phyloP scores from a whole-genome alignment of 2,797 vertebrate species.

The Acrossocheilus wenchowensis region DNA sequence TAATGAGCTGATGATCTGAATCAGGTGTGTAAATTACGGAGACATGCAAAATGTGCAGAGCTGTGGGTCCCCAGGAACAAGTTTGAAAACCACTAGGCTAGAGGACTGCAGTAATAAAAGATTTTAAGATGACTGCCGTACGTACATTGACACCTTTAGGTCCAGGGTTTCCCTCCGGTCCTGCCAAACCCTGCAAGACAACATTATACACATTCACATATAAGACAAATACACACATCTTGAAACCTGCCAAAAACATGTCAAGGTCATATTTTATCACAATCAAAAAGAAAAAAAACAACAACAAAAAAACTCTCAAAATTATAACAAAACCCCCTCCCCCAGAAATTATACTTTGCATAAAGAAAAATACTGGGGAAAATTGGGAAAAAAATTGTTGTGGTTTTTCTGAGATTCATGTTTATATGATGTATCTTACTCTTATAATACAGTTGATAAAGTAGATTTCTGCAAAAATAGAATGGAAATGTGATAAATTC shows the following conservation, averaged over 20 bases:
- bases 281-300: not conserved
- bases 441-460: no score
- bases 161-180: constrained; percentile 92
- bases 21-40: no score
- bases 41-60: no score
- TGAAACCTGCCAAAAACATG: not conserved
- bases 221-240: not conserved
- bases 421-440: not conserved
- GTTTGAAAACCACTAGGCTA: no score
- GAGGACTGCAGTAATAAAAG: not conserved
- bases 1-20: no score
- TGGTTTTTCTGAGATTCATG: not conserved
- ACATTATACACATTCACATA: constrained; percentile 13
- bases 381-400: not conserved
- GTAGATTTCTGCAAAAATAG: not conserved
- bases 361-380: not conserved
- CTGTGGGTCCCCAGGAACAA: no score
- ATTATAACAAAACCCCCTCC: no score
- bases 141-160: constrained; percentile 95
- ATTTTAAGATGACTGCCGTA: constrained; percentile 59
- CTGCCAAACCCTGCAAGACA: constrained; percentile 87
- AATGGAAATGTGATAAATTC: not conserved
- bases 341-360: not conserved
- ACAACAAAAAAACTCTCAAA: no score
- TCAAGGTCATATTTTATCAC: not conserved